A percentile compares a stretch with the other conserved stretches of the same genome.
Conservation (phyloP, 2,113 vertebrate genomes). For the Psephotus haematonotus region DNA sequence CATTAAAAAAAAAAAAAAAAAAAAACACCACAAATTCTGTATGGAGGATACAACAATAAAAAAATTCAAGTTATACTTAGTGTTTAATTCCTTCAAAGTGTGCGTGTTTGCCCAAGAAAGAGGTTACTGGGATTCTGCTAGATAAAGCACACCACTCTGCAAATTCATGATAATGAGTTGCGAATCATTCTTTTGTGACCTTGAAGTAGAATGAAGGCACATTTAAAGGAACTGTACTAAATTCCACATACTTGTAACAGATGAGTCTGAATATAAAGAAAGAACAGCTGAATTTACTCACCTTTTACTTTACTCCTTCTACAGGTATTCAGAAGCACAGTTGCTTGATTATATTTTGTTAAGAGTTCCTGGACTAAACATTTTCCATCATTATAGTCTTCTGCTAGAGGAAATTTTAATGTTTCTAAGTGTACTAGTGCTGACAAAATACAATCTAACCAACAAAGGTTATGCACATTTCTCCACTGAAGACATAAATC, state of each 20-base stretch:
- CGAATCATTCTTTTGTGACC: neutral
- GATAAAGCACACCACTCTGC: neutral
- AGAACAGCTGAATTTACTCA: conserved; percentile 9
- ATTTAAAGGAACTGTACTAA: neutral
- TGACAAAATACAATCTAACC: conserved; percentile 89
- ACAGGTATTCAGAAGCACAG: conserved; percentile 54
- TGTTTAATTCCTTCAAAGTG: neutral
- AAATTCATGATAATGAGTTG: neutral
- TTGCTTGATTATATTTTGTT: conserved; percentile 73
- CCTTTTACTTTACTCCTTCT: conserved; percentile 67
- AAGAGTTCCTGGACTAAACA: conserved; percentile 79
- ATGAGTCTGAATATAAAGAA: neutral
- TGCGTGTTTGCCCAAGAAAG: neutral
- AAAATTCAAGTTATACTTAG: neutral
- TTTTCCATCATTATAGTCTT: neutral
- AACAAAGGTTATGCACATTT: conserved; percentile 83
- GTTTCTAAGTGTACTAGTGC: conserved; percentile 82
- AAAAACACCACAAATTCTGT: neutral
- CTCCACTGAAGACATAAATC: conserved; percentile 83
- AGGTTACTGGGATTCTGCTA: neutral
- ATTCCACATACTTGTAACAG: neutral
- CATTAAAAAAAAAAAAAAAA: neutral
- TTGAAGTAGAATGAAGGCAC: neutral
- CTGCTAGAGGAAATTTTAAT: conserved; percentile 57
- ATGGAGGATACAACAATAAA: neutral